phyloP scores from a whole-genome alignment of 2,113 vertebrate genomes.

The Mormoops blainvillei region DNA sequence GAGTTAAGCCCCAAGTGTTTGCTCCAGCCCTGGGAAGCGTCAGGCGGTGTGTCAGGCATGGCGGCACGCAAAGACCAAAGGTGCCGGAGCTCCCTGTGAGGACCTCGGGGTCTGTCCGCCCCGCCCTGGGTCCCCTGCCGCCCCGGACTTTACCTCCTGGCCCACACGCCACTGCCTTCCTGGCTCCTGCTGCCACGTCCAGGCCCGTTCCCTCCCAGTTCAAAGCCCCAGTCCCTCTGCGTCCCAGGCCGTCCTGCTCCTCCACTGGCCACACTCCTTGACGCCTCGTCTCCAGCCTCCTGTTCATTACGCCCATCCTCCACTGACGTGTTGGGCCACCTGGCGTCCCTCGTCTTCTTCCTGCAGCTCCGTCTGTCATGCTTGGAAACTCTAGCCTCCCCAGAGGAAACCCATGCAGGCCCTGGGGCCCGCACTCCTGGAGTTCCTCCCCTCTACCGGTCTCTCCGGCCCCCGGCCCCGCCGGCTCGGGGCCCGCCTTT shows the following conservation, averaged over 20 bases:
- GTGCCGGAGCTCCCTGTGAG: neutral
- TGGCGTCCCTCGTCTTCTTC: neutral
- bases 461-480: neutral
- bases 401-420: neutral
- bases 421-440: neutral
- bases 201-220: neutral
- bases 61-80: no score
- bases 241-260: neutral
- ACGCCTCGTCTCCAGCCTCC: neutral
- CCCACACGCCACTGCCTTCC: no score
- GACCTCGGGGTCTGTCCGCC: neutral
- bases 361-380: neutral
- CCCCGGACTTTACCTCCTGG: neutral
- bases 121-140: neutral
- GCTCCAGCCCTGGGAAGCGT: neutral
- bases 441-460: neutral
- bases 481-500: neutral
- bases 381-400: neutral
- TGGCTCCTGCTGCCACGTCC: neutral
- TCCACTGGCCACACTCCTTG: neutral
- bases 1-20: constrained; percentile 28
- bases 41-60: no score
- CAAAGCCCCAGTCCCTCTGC: neutral
- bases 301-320: neutral
- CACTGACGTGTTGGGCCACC: neutral